Base-by-base conservation (phyloP, 2,113 vertebrate genomes). In the Cyanoramphus novaezelandiae region DNA sequence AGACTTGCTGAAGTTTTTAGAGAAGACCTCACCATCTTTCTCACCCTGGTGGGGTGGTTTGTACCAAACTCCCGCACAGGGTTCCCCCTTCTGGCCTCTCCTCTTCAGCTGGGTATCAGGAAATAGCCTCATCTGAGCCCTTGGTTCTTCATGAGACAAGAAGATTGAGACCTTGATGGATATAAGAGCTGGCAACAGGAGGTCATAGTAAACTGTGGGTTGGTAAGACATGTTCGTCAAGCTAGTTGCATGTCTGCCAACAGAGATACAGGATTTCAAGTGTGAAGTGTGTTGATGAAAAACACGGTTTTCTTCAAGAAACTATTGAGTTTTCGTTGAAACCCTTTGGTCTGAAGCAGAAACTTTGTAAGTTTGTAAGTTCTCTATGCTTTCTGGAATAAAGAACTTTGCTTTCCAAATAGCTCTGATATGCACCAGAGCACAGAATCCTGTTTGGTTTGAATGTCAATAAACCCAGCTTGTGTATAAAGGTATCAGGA, bases 31-130 rank as follows among this genome's bases (percentile, higher is more conserved):
- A 29, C 12, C 20, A 5, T 50, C 49, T 83, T 69, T 74, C 16
- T 64, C 12, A 12, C 4, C 11, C 13, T 69, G 13, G 9, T 70
- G 25, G 13, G 5, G 5, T 52, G 46, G 4, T 75, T 76, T 71
- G 9, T 25, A 59, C 17, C 24, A n/a, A 55, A 52, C 7, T 6
- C 18, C 8, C 35, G 20, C 25, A n/a, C 2, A 1, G 4, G 2
- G 9, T 31, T 35, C 43, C 29, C 5, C 12, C 33, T 68, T 55
- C 29, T 91, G 77, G 19, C 29, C 8, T 81, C 2, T 64, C 17
- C 49, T 70, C 46, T 85, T 53, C 49, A 75, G 35, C 28, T 10
- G 6, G 8, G 33, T 33, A 11, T 81, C 5, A 33, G 31, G 18
- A 64, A 69, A 27, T 15, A 44, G 17, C n/a, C 19, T 46, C 9